phyloP scores from a whole-genome alignment of 2,888 invertebrate genomes.

The Baccha elongata region DNA sequence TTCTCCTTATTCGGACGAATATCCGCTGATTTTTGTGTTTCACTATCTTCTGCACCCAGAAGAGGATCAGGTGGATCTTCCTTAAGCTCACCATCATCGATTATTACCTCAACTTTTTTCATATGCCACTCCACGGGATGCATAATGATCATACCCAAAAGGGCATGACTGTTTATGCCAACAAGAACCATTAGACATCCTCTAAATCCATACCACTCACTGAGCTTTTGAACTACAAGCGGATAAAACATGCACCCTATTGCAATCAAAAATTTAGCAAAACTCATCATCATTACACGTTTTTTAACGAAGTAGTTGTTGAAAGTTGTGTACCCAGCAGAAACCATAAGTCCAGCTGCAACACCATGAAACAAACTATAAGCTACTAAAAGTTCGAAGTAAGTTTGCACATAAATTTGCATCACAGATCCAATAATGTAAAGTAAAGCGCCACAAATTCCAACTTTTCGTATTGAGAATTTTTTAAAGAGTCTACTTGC shows the following conservation, averaged over 20 bases:
- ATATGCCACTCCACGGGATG: constrained; percentile 90
- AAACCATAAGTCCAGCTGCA: constrained; percentile 89
- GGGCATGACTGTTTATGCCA: constrained; percentile 86
- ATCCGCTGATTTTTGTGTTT: constrained; percentile 12
- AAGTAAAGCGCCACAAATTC: constrained; percentile 86
- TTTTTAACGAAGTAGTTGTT: constrained; percentile 89
- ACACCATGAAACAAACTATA: constrained; percentile 87
- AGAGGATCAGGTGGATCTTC: constrained; percentile 51
- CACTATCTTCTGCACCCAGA: neutral
- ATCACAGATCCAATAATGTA: constrained; percentile 86
- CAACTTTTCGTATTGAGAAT: constrained; percentile 87
- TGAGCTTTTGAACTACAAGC: constrained; percentile 85
- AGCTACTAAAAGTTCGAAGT: constrained; percentile 86
- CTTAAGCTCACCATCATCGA: constrained; percentile 56
- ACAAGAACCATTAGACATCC: constrained; percentile 87
- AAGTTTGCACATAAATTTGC: constrained; percentile 86
- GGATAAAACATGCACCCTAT: constrained; percentile 88
- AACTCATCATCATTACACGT: constrained; percentile 88
- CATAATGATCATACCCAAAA: constrained; percentile 88
- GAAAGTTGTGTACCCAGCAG: constrained; percentile 88
- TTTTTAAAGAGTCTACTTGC: constrained; percentile 87
- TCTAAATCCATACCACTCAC: constrained; percentile 87
- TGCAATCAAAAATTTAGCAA: constrained; percentile 88
- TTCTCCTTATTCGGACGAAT: constrained; percentile 12
- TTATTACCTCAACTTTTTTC: constrained; percentile 81